Base-by-base conservation (phyloP, 2,113 vertebrate species). In the Rhabdomys dilectus region DNA sequence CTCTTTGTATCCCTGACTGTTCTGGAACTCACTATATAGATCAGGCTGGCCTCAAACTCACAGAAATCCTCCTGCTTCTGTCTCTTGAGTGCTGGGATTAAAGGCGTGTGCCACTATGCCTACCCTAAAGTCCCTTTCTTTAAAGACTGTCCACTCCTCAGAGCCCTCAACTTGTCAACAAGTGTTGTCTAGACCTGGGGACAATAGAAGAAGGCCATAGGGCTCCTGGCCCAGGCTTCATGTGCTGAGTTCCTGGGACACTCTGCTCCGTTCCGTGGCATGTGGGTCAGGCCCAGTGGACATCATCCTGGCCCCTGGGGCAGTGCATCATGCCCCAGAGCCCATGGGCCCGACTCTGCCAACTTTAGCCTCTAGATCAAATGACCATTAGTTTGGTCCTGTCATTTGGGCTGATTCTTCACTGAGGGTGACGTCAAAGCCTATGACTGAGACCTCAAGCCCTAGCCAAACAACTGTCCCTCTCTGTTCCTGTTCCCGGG, bases 361-460 rank as follows among this genome's bases (percentile, higher is more conserved):
- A 91, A 62, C 53, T 91, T 94, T 62, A 86, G 70, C 22, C 26
- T 70, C 29, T 34, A 64, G 72, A 89, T 97, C 88, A 91, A 91
- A 93, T 97, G 92, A 87, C 97, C 53, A 13, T 73, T 0, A 4
- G 29, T 96, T 88, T 91, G 94, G 78, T 80, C 76, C 85, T 92
- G 73, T 96, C 92, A 89, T 95, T 94, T 51, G 51, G 77, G 91
- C 93, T 68, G 58, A 92, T 82, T 78, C 76, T 88, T 93, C 39
- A 7, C 45, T n/a, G 66, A 95, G 70, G 48, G 77, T 90, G 89
- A 95, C 62, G 51, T 70, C 4, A 48, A 92, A 95, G 77, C 73
- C 78, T 88, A 68, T 78, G 89, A 88, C 42, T 78, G 62, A 39
- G n/a, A 78, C 77, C 77, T 93, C 88, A 78, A 77, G 34, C 53